Evolutionary conservation across 2,113 vertebrate genomes (phyloP).

Genomic region (Ammodytes marinus): DNA sequence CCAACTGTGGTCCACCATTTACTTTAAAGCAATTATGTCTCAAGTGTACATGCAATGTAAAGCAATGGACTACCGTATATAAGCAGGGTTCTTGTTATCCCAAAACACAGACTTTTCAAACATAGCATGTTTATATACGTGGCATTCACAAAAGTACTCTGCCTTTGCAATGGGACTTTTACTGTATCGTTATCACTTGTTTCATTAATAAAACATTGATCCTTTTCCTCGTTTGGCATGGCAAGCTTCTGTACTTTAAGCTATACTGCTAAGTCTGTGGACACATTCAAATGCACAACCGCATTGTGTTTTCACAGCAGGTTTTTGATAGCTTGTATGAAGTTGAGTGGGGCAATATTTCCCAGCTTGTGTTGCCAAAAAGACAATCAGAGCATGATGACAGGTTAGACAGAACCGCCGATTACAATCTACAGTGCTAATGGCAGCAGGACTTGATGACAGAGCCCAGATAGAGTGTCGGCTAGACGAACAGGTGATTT

Average conservation of each 20-base stretch:
- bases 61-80: not conserved
- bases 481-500: conserved; percentile 21
- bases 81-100: not conserved
- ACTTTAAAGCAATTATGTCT: conserved; percentile 63
- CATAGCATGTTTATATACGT: too few relatives aligned
- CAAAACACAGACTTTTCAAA: not conserved
- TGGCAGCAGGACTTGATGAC: conserved; percentile 15
- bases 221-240: conserved; percentile 8
- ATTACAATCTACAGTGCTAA: conserved; percentile 17
- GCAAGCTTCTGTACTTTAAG: conserved; percentile 12
- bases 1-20: conserved; percentile 65
- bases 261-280: not conserved
- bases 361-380: not conserved
- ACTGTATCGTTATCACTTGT: not conserved
- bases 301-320: not conserved
- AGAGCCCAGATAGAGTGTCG: conserved; percentile 16
- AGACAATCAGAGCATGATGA: conserved; percentile 27
- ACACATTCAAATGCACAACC: not conserved
- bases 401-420: conserved; percentile 8
- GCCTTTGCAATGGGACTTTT: not conserved
- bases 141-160: too few relatives aligned
- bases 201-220: conserved; percentile 1
- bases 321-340: conserved; percentile 5
- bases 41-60: conserved; percentile 23
- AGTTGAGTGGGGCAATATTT: conserved; percentile 5